phyloP scores from a whole-genome alignment of 1,140 invertebrate species.

The Samia ricini region DNA sequence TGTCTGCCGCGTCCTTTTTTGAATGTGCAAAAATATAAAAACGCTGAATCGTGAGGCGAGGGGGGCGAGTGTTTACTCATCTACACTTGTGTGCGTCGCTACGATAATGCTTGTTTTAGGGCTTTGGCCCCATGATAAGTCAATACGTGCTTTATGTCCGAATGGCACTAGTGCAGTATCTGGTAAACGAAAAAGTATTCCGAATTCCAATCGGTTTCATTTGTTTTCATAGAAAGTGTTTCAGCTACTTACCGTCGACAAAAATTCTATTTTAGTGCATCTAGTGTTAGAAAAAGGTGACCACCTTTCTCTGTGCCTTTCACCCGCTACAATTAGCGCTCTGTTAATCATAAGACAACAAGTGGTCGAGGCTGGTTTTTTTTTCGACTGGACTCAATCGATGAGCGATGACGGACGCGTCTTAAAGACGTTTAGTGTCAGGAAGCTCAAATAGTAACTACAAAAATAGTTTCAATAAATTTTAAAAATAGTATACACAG shows the following conservation, averaged over 20 bases:
- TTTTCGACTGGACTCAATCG: slow-evolving; percentile 21
- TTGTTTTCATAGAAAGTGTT: slow-evolving; percentile 1
- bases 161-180: neutral
- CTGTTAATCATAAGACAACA: slow-evolving; percentile 58
- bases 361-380: slow-evolving; percentile 41
- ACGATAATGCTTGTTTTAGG: slow-evolving; percentile 69
- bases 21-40: slow-evolving; percentile 77
- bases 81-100: slow-evolving; percentile 61
- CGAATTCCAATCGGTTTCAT: neutral
- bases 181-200: neutral
- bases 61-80: slow-evolving; percentile 33
- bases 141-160: slow-evolving; percentile 38
- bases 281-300: neutral
- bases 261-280: neutral
- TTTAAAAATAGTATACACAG: no score
- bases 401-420: slow-evolving; percentile 12
- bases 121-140: slow-evolving; percentile 72
- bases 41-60: slow-evolving; percentile 59
- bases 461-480: no score
- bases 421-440: neutral
- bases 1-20: slow-evolving; percentile 72
- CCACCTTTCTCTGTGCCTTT: slow-evolving; percentile 57
- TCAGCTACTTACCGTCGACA: neutral
- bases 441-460: no score
- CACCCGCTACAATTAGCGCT: slow-evolving; percentile 60